Percentiles rank a stretch among this genome's conserved stretches.
phyloP scores from a whole-genome alignment of 2,888 invertebrate species.

The Orthosia gothica region DNA sequence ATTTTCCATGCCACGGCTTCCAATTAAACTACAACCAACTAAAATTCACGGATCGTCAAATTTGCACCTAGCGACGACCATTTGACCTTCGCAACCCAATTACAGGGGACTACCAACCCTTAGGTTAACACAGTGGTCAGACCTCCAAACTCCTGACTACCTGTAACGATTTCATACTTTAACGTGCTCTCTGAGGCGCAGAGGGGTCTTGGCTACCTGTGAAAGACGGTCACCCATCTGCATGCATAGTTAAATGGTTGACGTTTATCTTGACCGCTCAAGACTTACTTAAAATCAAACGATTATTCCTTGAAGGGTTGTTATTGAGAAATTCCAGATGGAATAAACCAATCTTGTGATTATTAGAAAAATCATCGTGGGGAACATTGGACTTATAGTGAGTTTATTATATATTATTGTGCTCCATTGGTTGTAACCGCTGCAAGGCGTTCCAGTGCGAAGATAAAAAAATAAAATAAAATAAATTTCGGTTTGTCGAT shows the following conservation, averaged over 20 bases:
- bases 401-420: too few species aligned
- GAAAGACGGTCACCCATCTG: constrained; percentile 1
- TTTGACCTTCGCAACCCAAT: constrained; percentile 1
- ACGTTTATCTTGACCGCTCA: neutral
- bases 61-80: neutral
- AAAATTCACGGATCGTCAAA: neutral
- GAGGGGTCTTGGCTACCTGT: neutral
- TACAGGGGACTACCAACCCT: constrained; percentile 9
- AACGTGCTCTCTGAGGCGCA: constrained; percentile 3
- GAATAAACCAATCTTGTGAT: too few species aligned
- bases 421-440: too few species aligned
- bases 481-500: too few species aligned
- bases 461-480: too few species aligned
- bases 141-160: neutral
- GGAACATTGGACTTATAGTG: too few species aligned
- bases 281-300: neutral
- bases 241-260: neutral
- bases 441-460: too few species aligned
- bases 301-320: too few species aligned
- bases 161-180: constrained; percentile 12
- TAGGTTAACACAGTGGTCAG: constrained; percentile 13
- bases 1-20: neutral
- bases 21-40: neutral
- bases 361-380: too few species aligned
- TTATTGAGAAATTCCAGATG: too few species aligned